Evolutionary conservation across 2,113 vertebrate genomes (phyloP), one percentile per base, ranked within the genome.

Genomic region (Cyrtonyx montezumae): DNA sequence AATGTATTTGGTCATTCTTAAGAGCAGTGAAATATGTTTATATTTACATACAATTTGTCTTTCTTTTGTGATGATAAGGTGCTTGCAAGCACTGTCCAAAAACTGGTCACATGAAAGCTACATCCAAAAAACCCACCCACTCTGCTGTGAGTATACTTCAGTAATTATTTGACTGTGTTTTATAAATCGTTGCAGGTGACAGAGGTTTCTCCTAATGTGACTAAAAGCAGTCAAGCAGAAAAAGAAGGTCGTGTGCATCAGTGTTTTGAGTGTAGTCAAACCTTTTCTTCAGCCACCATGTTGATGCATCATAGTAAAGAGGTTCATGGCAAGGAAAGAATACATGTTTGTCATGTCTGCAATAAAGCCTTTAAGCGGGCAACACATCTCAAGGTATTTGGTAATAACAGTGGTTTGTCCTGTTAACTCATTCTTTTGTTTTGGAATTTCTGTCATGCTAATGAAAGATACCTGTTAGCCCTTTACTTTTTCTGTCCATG

Each of bases 341-440:
- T 99, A 90, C 99, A 99, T 1, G 98, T 99, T 65, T 99, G 99
- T 88, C 95, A 94, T 3, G 76, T 99, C 86, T 99, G 99, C 96
- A 98, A 97, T 95, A 99, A 99, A 97, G 99, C 99, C 79, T 99
- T 99, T 94, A 99, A 99, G 93, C 92, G 99, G 8, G 99, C 99
- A 56, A 99, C 99, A 5, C 99, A 99, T 96, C 98, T 99, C 87
- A 99, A 99, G 98, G 99, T 99, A 97, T 36, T 92, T 90, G 48
- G 56, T 89, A 49, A 79, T 93, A 56, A 65, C 34, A 36, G 82
- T 68, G 83, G 48, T 48, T 79, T 84, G 21, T 68, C 92, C 58
- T 84, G 56, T 62, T 58, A 40, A 78, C 36, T 85, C 21, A 13
- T 32, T 28, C n/a, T 78, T 94, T 78, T 78, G 8, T 21, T 93